phyloP scores from a whole-genome alignment of 2,113 vertebrate genomes.

The Spilogale gracilis region DNA sequence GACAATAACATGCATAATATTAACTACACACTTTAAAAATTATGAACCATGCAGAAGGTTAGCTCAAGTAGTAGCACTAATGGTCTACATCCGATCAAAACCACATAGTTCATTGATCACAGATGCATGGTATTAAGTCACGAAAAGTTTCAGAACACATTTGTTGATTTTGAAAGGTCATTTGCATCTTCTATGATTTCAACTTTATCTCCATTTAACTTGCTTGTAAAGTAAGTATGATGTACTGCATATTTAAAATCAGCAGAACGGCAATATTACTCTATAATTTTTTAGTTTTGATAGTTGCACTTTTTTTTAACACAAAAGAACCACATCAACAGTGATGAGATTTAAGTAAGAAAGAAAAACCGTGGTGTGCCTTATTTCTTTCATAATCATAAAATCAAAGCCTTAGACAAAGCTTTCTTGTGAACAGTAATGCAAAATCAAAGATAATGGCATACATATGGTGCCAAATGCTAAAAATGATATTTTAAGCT shows the following conservation, averaged over 20 bases:
- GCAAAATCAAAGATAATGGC: slow-evolving; percentile 96
- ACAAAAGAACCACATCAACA: slow-evolving; percentile 92
- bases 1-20: slow-evolving; percentile 98
- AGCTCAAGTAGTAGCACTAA: slow-evolving; percentile 95
- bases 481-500: slow-evolving; percentile 95
- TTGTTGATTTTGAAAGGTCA: slow-evolving; percentile 91
- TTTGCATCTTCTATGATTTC: slow-evolving; percentile 91
- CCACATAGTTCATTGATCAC: slow-evolving; percentile 94
- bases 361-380: slow-evolving; percentile 92
- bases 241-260: slow-evolving; percentile 91
- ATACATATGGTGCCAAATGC: slow-evolving; percentile 95
- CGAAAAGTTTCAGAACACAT: slow-evolving; percentile 91
- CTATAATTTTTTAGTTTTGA: slow-evolving; percentile 90
- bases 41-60: slow-evolving; percentile 96
- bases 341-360: slow-evolving; percentile 93
- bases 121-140: slow-evolving; percentile 95
- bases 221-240: slow-evolving; percentile 91
- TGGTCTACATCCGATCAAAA: slow-evolving; percentile 95
- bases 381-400: slow-evolving; percentile 91
- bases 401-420: slow-evolving; percentile 93
- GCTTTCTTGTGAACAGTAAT: slow-evolving; percentile 94
- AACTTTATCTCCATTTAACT: slow-evolving; percentile 92
- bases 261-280: slow-evolving; percentile 91
- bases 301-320: slow-evolving; percentile 91
- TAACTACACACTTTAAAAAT: slow-evolving; percentile 96